Percentiles rank a stretch among this genome's conserved stretches.
Conservation (phyloP, 1,140 invertebrate species). For the Oncopodura yosiiana region DNA sequence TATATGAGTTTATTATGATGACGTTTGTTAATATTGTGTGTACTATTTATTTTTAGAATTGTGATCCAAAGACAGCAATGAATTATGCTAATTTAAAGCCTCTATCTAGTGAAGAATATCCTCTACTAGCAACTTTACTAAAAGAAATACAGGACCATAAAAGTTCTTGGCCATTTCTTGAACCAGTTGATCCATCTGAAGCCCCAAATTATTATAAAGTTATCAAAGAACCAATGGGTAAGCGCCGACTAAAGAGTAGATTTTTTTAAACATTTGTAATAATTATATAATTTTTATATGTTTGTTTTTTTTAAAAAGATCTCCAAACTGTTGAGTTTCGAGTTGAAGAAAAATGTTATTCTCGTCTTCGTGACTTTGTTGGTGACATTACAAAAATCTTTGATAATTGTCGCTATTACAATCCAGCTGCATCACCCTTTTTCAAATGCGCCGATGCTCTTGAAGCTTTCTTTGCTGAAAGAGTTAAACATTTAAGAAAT, state of each 20-base stretch:
- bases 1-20: no score
- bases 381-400: conserved; percentile 97
- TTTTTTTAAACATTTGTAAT: conserved; percentile 1
- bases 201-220: conserved; percentile 95
- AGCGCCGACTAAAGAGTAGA: conserved; percentile 37
- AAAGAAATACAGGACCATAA: conserved; percentile 86
- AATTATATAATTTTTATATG: background rate
- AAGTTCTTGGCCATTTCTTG: conserved; percentile 93
- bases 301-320: conserved; percentile 56
- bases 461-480: conserved; percentile 90
- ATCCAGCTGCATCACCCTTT: conserved; percentile 87
- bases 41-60: no score
- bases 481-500: conserved; percentile 72
- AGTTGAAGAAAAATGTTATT: conserved; percentile 72
- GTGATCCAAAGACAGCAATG: conserved; percentile 74
- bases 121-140: conserved; percentile 69
- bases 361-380: conserved; percentile 84
- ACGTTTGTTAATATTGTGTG: no score
- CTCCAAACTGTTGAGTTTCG: conserved; percentile 83
- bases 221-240: conserved; percentile 97
- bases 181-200: conserved; percentile 88
- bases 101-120: conserved; percentile 68
- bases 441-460: conserved; percentile 89
- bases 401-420: conserved; percentile 96
- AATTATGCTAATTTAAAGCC: conserved; percentile 84